Evolutionary conservation across 2,797 vertebrate species (phyloP).

Genomic region (Halcyon badia): DNA sequence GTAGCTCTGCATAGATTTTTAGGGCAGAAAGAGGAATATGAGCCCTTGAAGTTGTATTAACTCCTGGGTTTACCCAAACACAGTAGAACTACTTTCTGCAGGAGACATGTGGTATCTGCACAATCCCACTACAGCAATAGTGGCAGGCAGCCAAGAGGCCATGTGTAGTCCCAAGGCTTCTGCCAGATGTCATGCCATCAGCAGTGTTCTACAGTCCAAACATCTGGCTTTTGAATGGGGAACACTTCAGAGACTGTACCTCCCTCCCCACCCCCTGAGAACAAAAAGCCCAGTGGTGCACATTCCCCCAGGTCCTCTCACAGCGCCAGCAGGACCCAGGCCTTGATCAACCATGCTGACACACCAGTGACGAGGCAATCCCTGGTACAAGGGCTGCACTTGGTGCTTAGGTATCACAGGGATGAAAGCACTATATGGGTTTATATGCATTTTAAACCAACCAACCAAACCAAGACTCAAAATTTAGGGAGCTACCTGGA

Average conservation of each 20-base stretch:
- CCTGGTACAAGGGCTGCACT: background rate
- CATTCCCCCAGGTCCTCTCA: background rate
- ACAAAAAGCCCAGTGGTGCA: slow-evolving; percentile 53
- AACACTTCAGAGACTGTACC: slow-evolving; percentile 22
- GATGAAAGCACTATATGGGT: background rate
- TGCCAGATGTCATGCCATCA: slow-evolving; percentile 53
- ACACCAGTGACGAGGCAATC: background rate
- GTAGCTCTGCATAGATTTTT: background rate
- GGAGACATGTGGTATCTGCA: background rate
- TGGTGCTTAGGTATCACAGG: background rate
- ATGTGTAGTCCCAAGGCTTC: background rate
- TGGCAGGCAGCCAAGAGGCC: slow-evolving; percentile 17
- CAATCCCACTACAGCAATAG: background rate
- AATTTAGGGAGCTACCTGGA: background rate
- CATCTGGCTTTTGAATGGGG: slow-evolving; percentile 45
- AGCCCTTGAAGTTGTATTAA: background rate
- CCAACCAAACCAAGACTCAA: background rate
- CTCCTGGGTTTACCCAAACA: background rate
- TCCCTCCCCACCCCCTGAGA: slow-evolving; percentile 5
- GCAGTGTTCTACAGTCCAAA: slow-evolving; percentile 29
- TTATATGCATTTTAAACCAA: background rate
- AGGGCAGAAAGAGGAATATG: background rate
- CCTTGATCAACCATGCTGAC: background rate
- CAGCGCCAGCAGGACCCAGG: background rate
- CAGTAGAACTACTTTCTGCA: background rate